Evolutionary conservation across 2,113 vertebrate genomes (phyloP), one percentile per base, ranked within the genome.

Genomic region (Monopterus albus): DNA sequence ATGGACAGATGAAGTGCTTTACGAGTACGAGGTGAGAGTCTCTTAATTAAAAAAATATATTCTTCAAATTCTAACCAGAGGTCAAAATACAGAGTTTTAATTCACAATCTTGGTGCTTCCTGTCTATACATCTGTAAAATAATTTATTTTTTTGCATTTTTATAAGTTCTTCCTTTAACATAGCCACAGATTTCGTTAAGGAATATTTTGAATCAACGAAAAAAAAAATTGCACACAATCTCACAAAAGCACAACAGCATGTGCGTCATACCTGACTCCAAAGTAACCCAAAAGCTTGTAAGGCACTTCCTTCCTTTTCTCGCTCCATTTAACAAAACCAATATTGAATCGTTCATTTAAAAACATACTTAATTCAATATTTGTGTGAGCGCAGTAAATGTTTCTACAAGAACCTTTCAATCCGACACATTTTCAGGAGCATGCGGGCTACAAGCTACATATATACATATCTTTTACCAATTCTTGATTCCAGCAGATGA

Each of bases 171-270:
- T 55, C 2, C 1, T 53, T 28, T 5, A 6, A 21, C 1, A 20
- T 23, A 2, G 45, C 5, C 14, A 18, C 29, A 65, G 13, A 83
- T 83, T 91, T 92, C 91, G 88, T 91, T 91, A 1, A 52, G 13
- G 69, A 42, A 72, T 53, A 89, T 82, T 82, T 87, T 47, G 0
- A 75, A 18, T 47, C 0, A 91, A 91, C 90, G 89, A 91, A 91
- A 88, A 85, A 72, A 31, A 58, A 31, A 39, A 21, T 7, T 12
- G 4, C 3, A 12, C 23, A 31, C n/a, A n/a, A 10, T 23, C 12
- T 40, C 18, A 45, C 14, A 43, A 46, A 66, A 50, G 1, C 26
- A 3, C 23, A 39, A 40, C 9, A 40, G 43, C 46, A 56, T 29
- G 66, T 64, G 72, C 13, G 56, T 47, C 28, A 42, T 12, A 39